phyloP scores from a whole-genome alignment of 2,888 invertebrate genomes.

The Belgica antarctica region DNA sequence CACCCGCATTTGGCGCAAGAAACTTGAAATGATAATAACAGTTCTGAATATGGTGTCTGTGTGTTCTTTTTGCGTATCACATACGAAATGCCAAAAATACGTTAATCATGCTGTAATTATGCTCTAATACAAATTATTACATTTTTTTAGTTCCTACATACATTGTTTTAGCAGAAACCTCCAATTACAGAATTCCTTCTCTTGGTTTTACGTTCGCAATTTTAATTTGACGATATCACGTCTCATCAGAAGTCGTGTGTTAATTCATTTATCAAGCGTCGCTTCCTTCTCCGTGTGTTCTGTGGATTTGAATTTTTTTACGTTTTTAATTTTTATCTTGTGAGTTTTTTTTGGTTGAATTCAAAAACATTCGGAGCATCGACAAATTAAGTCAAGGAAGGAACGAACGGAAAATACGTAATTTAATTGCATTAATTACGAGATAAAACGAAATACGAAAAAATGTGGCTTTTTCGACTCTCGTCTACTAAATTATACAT shows the following conservation, averaged over 20 bases:
- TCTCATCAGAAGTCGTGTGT: background rate
- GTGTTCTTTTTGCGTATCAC: background rate
- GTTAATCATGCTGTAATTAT: background rate
- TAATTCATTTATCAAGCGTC: background rate
- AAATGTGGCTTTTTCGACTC: background rate
- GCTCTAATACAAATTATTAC: background rate
- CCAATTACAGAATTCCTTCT: background rate
- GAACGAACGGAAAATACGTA: background rate
- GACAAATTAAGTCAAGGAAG: background rate
- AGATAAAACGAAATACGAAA: background rate
- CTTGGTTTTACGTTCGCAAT: background rate
- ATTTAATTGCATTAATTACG: conserved; percentile 19
- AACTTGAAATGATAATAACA: background rate
- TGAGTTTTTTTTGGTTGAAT: background rate
- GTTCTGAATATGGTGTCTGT: background rate
- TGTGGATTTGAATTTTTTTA: background rate
- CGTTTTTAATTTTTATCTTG: conserved; percentile 8
- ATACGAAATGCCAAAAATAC: background rate
- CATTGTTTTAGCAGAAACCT: conserved; percentile 2
- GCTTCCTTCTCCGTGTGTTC: background rate
- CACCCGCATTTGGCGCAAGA: background rate
- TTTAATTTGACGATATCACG: conserved; percentile 4
- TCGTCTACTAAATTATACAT: background rate
- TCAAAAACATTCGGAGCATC: background rate
- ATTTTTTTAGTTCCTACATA: background rate